Conservation (phyloP, 2,797 vertebrate species). For the Periparus ater region DNA sequence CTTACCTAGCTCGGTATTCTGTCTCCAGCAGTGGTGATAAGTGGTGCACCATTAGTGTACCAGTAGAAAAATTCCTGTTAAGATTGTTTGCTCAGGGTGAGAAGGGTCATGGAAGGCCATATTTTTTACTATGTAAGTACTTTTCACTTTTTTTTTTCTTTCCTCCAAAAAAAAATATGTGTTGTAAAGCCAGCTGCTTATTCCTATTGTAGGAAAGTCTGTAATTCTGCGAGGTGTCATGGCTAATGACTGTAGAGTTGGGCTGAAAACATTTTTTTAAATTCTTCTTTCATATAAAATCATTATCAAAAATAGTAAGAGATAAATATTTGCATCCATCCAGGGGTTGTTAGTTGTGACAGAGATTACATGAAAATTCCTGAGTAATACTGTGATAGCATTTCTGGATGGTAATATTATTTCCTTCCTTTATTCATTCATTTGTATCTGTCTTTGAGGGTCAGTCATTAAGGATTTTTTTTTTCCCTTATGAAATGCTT, state of each 20-base stretch:
- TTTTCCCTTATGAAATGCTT: background rate
- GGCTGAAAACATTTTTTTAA: background rate
- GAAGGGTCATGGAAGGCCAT: background rate
- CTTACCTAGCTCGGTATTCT: background rate
- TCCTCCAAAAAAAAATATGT: background rate
- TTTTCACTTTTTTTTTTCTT: background rate
- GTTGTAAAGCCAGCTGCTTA: background rate
- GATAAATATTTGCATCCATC: background rate
- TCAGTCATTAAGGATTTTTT: fast-evolving
- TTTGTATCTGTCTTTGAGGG: background rate
- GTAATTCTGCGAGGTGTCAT: background rate
- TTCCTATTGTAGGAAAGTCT: background rate
- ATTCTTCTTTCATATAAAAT: background rate
- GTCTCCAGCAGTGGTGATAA: slow-evolving; percentile 16
- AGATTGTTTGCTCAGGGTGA: slow-evolving; percentile 1
- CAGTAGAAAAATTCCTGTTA: slow-evolving; percentile 23
- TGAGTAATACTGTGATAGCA: background rate
- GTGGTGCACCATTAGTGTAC: slow-evolving; percentile 16
- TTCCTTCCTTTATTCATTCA: background rate
- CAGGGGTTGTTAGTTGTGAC: background rate
- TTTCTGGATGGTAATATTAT: background rate
- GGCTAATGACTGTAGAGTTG: background rate
- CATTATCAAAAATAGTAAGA: background rate
- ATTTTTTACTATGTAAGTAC: background rate
- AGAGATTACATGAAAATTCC: background rate